Base-by-base conservation (phyloP, 1,140 invertebrate genomes). In the Vollenhovia emeryi region DNA sequence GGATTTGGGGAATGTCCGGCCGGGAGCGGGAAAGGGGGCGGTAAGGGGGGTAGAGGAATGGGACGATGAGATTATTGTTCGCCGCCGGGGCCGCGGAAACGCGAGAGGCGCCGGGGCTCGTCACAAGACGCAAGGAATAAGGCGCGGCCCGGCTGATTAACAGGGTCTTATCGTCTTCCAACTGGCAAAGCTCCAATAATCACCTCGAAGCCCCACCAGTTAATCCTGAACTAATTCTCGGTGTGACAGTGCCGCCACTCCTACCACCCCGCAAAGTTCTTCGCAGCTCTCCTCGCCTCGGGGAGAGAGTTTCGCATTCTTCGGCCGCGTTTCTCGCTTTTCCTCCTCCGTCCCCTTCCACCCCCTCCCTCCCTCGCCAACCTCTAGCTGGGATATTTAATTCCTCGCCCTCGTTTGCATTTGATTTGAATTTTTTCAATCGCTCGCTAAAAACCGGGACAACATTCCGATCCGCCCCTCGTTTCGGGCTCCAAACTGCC, bases 161-260 rank as follows among this genome's bases (percentile, higher is more conserved):
- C 91, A 91, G 89, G 86, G 91, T 93, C 91, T 94, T 91, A 93
- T 93, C 92, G 91, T 91, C 89, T 91, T 92, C 86, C 91, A 91
- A 90, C 93, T 91, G 92, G 92, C 90, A 93, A 93, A 93, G 91
- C 90, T 93, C 89, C 92, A 92, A 93, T 93, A 94, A 94, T 93
- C 92, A 91, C 90, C 89, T 90, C 82, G 91, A 94, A 94, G 92
- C 93, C 92, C 89, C 86, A 91, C 84, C 87, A 89, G 91, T 94
- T 93, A 93, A 94, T 93, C 90, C 91, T 82, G 88, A 89, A 91
- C 89, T 93, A 93, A 94, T 93, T 93, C 93, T 91, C 89, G 69
- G 69, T 89, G 90, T 92, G 91, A 93, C 92, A 90, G 91, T 85
- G 59, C 84, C 84, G 84, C 75, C 86, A 86, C 90, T 86, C 82